These are phyloP conservation scores for Phymastichus coffea DNA, from an alignment of 1,140 invertebrate genomes.

Conservation along the genomic window DNA sequence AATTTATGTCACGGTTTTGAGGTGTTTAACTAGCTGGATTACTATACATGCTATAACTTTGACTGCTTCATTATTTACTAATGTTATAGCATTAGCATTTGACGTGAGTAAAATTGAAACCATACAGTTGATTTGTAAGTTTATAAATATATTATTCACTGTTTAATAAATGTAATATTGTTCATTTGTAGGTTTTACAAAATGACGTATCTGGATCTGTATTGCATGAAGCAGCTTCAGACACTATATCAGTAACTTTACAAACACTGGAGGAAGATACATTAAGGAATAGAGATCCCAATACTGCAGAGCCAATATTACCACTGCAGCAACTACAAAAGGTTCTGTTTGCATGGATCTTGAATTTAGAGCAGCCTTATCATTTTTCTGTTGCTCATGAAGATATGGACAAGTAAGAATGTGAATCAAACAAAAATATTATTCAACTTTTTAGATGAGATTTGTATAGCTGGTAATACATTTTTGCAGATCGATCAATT, in stretches of 20 bases:
- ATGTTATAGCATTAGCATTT: conserved; percentile 50
- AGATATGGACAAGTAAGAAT: conserved; percentile 74
- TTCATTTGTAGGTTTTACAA: conserved; percentile 59
- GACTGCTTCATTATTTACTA: conserved; percentile 55
- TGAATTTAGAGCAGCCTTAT: conserved; percentile 79
- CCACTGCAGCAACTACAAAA: conserved; percentile 63
- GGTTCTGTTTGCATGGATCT: conserved; percentile 63
- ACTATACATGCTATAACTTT: conserved; percentile 70
- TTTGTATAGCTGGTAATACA: too few relatives aligned
- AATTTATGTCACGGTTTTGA: conserved; percentile 65
- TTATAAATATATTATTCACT: conserved; percentile 3
- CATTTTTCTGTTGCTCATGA: conserved; percentile 90
- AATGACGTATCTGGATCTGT: conserved; percentile 65
- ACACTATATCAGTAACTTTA: conserved; percentile 82
- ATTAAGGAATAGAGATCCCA: conserved; percentile 54
- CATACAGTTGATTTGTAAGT: too few relatives aligned
- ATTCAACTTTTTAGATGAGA: too few relatives aligned
- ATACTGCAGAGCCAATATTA: conserved; percentile 51
- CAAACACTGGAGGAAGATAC: conserved; percentile 76
- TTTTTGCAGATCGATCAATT: conserved; percentile 65
- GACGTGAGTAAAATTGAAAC: conserved; percentile 47
- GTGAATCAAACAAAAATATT: conserved; percentile 12
- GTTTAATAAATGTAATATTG: too few relatives aligned
- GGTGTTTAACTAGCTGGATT: conserved; percentile 81
- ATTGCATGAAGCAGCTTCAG: conserved; percentile 87